These are phyloP conservation scores for Germaria angustata DNA, from an alignment of 2,888 invertebrate genomes.

Conservation along the genomic window DNA sequence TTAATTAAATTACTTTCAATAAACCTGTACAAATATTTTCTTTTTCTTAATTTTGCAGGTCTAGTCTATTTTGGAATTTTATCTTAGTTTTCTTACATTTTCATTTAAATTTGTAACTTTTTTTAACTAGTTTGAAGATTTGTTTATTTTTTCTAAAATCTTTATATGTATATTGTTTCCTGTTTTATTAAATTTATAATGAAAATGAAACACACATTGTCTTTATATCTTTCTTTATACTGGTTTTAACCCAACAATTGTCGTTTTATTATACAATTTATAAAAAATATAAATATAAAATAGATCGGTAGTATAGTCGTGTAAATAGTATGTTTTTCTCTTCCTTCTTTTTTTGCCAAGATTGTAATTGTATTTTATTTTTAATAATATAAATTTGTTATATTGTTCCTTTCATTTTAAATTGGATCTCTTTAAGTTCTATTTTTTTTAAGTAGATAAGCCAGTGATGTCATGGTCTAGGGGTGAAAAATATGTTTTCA, in stretches of 20 bases:
- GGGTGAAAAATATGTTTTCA: background rate
- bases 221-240: conserved; percentile 1
- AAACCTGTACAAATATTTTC: conserved; percentile 41
- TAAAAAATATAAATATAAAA: conserved; percentile 62
- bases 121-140: conserved; percentile 37
- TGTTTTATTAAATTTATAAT: conserved; percentile 12
- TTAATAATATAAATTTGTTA: conserved; percentile 43
- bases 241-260: conserved; percentile 37
- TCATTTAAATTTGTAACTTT: conserved; percentile 42
- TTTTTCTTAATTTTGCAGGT: conserved; percentile 30
- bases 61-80: conserved; percentile 37
- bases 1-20: conserved; percentile 16
- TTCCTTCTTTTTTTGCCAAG: background rate
- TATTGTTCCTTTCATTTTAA: conserved; percentile 31
- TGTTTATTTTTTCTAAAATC: background rate
- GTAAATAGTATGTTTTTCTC: conserved; percentile 52
- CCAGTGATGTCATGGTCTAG: conserved; percentile 27
- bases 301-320: conserved; percentile 63
- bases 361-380: conserved; percentile 17
- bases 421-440: conserved; percentile 2
- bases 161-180: background rate
- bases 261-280: conserved; percentile 52
- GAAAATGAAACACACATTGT: conserved; percentile 58
- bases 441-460: conserved; percentile 39
- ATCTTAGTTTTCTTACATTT: background rate